Base-by-base conservation (phyloP, 2,113 vertebrate genomes). In the Periophthalmodon schlosseri region DNA sequence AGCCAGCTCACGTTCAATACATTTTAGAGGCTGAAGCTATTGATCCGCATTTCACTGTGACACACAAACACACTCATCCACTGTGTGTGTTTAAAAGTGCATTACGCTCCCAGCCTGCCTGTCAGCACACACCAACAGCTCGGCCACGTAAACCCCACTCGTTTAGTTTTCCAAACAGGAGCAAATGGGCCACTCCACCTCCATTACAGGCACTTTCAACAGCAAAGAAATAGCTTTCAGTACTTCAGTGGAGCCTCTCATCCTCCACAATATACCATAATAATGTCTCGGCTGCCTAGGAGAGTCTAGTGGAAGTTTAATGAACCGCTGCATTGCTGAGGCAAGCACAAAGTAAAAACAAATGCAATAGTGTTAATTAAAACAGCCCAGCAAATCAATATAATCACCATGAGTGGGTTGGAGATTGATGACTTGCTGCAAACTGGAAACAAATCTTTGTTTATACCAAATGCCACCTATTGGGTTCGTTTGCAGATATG, bases 1-100 rank as follows among this genome's bases (percentile, higher is more conserved):
- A 88, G 86, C 76, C 79, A 73, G 84, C 89, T 88, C 78, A 86
- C 78, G 71, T 86, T 93, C 93, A 90, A 93, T 93, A 93, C 87
- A 68, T 93, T 94, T 94, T 92, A 91, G 90, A 86, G 86, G 86
- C 84, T 82, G 76, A 80, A 78, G 85, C 79, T 79, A 91, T 91
- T 86, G 89, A 91, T 86, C 83, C 46, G 75, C 24, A 46, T 71
- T 36, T 72, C 70, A 72, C 77, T 75, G 39, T 63, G 73, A 21
- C 71, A 76, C 73, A 63, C 64, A 79, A 61, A 80, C 72, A 60
- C 64, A 50, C 73, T 52, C 70, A 64, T 81, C 68, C 76, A 81
- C 74, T 72, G 79, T 74, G 80, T 86, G 74, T 88, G 84, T 70
- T 83, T 86, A 72, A 80, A 87, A 91, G 90, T 91, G 91, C 87